phyloP scores from a whole-genome alignment of 2,797 vertebrate species.

The Allobates femoralis region DNA sequence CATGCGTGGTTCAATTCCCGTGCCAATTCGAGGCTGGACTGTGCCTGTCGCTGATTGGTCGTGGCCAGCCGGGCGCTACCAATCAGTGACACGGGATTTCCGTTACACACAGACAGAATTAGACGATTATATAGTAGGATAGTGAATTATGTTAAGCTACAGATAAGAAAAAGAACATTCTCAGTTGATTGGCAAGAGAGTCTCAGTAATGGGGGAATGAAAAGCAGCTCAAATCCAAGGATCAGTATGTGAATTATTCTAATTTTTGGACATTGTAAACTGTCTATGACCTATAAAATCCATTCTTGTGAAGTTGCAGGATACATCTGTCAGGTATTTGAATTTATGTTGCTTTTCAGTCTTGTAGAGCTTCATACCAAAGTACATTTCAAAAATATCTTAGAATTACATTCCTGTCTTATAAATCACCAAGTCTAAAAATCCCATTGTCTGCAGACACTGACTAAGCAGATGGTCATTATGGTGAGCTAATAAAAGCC shows the following conservation, averaged over 20 bases:
- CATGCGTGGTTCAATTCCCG: too few species aligned
- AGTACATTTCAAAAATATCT: neutral
- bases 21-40: too few species aligned
- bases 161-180: too few species aligned
- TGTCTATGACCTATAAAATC: neutral
- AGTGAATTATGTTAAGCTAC: too few species aligned
- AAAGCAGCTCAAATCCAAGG: neutral
- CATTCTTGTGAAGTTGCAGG: neutral
- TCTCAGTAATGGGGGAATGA: neutral
- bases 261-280: neutral
- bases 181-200: too few species aligned
- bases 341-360: neutral
- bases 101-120: too few species aligned
- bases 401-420: neutral
- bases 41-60: too few species aligned
- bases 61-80: too few species aligned
- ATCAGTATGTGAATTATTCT: too few species aligned
- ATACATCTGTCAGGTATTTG: slow-evolving; percentile 13
- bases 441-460: slow-evolving; percentile 19
- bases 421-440: slow-evolving; percentile 16
- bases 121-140: too few species aligned
- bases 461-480: slow-evolving; percentile 22
- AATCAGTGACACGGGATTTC: too few species aligned
- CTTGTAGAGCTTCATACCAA: slow-evolving; percentile 8
- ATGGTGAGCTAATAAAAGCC: neutral